Base-by-base conservation (phyloP, 2,113 vertebrate species). In the Rhipidura dahli region DNA sequence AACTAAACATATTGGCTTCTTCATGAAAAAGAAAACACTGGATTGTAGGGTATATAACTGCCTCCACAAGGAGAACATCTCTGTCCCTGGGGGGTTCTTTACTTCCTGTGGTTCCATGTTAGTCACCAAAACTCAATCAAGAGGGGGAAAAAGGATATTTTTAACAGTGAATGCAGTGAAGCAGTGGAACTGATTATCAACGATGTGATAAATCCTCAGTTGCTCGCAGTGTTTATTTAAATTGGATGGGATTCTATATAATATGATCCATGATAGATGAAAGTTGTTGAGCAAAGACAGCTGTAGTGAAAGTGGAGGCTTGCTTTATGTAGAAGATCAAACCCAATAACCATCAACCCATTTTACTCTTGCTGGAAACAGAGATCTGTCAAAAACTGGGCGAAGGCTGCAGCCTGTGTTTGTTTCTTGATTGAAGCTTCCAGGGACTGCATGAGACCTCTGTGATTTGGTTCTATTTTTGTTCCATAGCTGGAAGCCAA, bases 381-480 rank as follows among this genome's bases (percentile, higher is more conserved):
- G 54, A 76, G 30, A 57, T 72, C 71, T 92, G 83, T 91, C 75
- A 70, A 91, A 95, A 90, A 31, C 27, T 88, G 66, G 61, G 42
- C 54, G 76, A 86, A 93, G 42, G 45, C 84, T 83, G 71, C 64
- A 94, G 71, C 40, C 64, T 0, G 0, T 59, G 30, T 87, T 90
- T 12, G 3, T 80, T 88, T 88, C 75, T 77, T 86, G 42, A 53
- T 85, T 93, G 87, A 87, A 91, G 59, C 45, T 96, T 78, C 61
- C 33, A 44, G 70, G 75, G 78, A 73, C 77, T 96, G 8, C 68
- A 18, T 20, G 59, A 77, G 70, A 94, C 61, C 50, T 94, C 57
- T 93, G 91, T 87, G 95, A 88, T 92, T 88, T 86, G 59, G 21
- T 94, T 96, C 85, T 95, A 77, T 88, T 97, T 95, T 95, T 83